Base-by-base conservation (phyloP, 2,888 invertebrate genomes). In the Crematogaster levior region DNA sequence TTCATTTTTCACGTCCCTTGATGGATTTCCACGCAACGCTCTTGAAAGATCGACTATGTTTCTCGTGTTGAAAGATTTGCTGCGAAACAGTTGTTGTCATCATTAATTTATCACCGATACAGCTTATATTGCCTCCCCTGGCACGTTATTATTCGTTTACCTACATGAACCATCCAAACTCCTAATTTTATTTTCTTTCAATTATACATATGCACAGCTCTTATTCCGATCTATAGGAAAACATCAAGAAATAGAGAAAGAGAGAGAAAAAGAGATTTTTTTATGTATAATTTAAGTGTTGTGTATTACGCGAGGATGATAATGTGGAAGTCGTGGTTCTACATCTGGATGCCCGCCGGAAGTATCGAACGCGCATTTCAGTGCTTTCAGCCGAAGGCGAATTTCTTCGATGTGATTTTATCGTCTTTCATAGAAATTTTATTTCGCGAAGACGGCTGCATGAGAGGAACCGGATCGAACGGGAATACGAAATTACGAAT, bases 401-500 rank as follows among this genome's bases (percentile, higher is more conserved):
- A 84, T 84, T 86, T 84, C 85, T 53, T 51, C 83, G 81, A 81
- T 86, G 77, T 66, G 86, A 85, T 89, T 89, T 88, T 89, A 89
- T 88, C 86, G 81, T 82, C 82, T 70, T 56, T 84, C 83, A 77
- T 88, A 81, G 85, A 43, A 82, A 86, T 84, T 88, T 86, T 88
- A 89, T 85, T 86, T 66, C 68, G 40, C 40, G 63, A 53, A 65
- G 65, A 79, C 56, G 75, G 43, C n/a, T 63, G 74, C 66, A 63
- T 43, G 37, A 37, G 53, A 61, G 27, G 27, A 48, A 18, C 12
- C 53, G 68, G 30, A 80, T 66, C 68, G 80, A 74, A 85, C 82
- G 66, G 79, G 90, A 88, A 88, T 89, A 84, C 86, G 82, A 88
- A 89, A 89, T 89, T 86, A 89, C 88, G 86, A 84, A 83, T 63